These are phyloP conservation scores for Coleophora flavipennella DNA, from an alignment of 2,888 invertebrate genomes.

Conservation along the genomic window DNA sequence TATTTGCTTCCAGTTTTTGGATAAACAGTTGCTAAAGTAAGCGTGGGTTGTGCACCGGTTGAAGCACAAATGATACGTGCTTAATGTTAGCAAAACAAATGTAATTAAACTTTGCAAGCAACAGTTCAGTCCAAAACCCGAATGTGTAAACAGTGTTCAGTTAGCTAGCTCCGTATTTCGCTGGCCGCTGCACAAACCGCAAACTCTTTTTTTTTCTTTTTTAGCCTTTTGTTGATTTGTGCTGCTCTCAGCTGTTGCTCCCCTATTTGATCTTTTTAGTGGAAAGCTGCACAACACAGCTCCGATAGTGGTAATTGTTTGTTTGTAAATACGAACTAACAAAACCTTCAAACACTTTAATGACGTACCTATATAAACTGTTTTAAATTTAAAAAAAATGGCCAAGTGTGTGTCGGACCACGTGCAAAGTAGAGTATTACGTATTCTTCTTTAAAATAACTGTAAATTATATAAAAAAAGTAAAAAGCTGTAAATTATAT, in stretches of 20 bases:
- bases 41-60: too few relatives aligned
- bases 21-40: not conserved
- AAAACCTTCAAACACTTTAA: too few relatives aligned
- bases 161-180: constrained; percentile 47
- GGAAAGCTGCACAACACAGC: too few relatives aligned
- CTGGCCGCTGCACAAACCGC: constrained; percentile 22
- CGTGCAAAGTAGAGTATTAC: too few relatives aligned
- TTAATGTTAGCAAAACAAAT: constrained; percentile 23
- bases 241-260: constrained; percentile 31
- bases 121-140: constrained; percentile 26
- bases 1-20: not conserved
- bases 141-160: constrained; percentile 36
- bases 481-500: too few relatives aligned
- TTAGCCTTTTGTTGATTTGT: constrained; percentile 44
- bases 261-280: constrained; percentile 22
- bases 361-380: too few relatives aligned
- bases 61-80: not conserved
- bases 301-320: too few relatives aligned
- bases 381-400: too few relatives aligned
- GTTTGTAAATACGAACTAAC: too few relatives aligned
- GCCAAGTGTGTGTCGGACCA: too few relatives aligned
- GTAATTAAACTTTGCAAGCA: constrained; percentile 37
- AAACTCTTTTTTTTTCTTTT: constrained; percentile 32
- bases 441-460: too few relatives aligned
- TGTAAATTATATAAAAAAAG: too few relatives aligned